Base-by-base conservation (phyloP, 2,797 vertebrate species). In the Xenentodon cancila region DNA sequence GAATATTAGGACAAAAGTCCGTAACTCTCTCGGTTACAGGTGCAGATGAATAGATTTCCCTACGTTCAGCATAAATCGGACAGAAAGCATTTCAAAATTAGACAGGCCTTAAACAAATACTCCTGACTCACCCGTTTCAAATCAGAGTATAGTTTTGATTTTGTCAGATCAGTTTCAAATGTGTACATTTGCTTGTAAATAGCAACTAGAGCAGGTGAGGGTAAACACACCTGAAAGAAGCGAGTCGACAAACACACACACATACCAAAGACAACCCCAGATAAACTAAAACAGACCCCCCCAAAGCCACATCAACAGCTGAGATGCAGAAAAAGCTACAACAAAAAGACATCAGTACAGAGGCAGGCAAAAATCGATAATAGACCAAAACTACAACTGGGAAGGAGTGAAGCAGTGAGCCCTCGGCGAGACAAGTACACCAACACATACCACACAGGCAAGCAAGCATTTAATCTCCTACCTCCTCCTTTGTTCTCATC, bases 401-500 rank as follows among this genome's bases (percentile, higher is more conserved):
- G 81, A 44, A 75, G 71, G 74, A 32, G 80, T 63, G 72, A 87
- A 85, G 75, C 73, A 75, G 77, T 64, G 71, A 87, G 75, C 77
- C 81, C 59, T 58, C 64, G 71, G 79, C 77, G 78, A 63, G 42
- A 85, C 82, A 85, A 75, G 79, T 46, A 18, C 56, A 60, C 53
- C 57, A 49, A 59, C 15, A 71, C 34, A 58, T 20, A 68, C 34
- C 16, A 71, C 34, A 58, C 20, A 71, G 22, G 73, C 67, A 64
- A 43, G 71, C 49, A 75, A 82, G 49, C 22, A 2, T 71, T 72
- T 50, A 7, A 49, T 81, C 65, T 92, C 91, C 91, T 93, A 93
- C 92, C 92, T 92, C 86, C 72, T 78, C 52, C 53, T 60, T 79
- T 45, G 60, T 80, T 80, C 79, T 80, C 82, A 86, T 87, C 87